Evolutionary conservation across 2,797 vertebrate species (phyloP).

Genomic region (Tolypeutes matacus): DNA sequence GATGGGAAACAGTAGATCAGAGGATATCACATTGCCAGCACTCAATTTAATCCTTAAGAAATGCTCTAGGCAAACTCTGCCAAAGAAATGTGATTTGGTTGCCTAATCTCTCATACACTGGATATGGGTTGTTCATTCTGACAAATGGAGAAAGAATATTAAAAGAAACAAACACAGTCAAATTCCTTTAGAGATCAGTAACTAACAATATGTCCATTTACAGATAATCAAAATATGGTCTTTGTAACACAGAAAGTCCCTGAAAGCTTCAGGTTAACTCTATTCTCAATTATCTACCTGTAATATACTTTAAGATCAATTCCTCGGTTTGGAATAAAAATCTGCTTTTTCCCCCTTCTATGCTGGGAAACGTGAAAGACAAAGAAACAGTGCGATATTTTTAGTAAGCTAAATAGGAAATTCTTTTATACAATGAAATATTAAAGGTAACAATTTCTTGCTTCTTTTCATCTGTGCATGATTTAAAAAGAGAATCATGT

Average conservation of each 20-base stretch:
- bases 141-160: conserved; percentile 61
- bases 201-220: conserved; percentile 81
- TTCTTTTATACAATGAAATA: conserved; percentile 82
- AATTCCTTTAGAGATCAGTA: conserved; percentile 77
- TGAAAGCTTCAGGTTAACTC: conserved; percentile 77
- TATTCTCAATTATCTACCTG: conserved; percentile 84
- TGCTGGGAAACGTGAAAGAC: conserved; percentile 84
- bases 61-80: conserved; percentile 57
- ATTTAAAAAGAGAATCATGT: conserved; percentile 83
- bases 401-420: conserved; percentile 85
- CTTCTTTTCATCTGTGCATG: conserved; percentile 85
- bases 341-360: conserved; percentile 78
- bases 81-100: conserved; percentile 44
- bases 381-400: conserved; percentile 82
- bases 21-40: neutral
- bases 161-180: conserved; percentile 67
- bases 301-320: conserved; percentile 83
- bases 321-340: conserved; percentile 82
- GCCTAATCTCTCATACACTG: neutral
- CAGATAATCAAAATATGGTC: conserved; percentile 85
- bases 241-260: conserved; percentile 82
- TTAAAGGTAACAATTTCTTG: conserved; percentile 81
- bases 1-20: conserved; percentile 73
- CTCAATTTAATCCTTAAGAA: conserved; percentile 37
- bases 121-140: conserved; percentile 24